Evolutionary conservation across 2,797 vertebrate species (phyloP), one percentile per base, ranked within the genome.

Genomic region (Clarias pachynema): DNA sequence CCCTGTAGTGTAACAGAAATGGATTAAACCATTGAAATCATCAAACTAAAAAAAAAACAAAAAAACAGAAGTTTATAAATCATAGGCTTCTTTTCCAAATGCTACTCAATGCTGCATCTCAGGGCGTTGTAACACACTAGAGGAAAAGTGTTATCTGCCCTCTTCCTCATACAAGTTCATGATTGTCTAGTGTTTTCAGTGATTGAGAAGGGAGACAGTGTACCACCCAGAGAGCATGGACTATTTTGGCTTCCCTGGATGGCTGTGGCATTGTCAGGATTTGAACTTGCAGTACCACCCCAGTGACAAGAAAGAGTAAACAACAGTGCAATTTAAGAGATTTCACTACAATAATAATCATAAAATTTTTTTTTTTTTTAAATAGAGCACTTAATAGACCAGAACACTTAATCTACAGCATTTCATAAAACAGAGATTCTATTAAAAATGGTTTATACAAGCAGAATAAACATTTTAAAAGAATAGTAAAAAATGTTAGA

Each of bases 1-100:
- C 97, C 97, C 97, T 97, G 87, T 40, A 87, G 77, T 72, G 86
- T 8, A 83, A 22, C 79, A 69, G 57, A 53, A 31, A 77, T 16
- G 31, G 4, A 29, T 37, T 4, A 26, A 1, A 40, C 6, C 62
- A 9, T 15, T 59, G 59, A 59, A 77, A 57, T 57, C 26, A 75
- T 1, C 20, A 9, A 22, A 56, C 2, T 20, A n/a, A 15, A 34
- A 29, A 31, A 3, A n/a, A 15, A 34, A 29, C 22, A 7, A 37
- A 37, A 37, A 16, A 24, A 78, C 12, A 31, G 10, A 2, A 4
- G 18, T 10, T 20, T 0, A 37, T 59, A 57, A 79, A 34, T n/a
- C 34, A 79, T 26, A 65, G 9, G 49, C 0, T 14, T 49, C 49
- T 53, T 53, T 34, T 34, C 4, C 5, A 34, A 7, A 29, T 68